These are phyloP conservation scores for Hucho hucho DNA, from an alignment of 2,113 vertebrate species.

Conservation along the genomic window DNA sequence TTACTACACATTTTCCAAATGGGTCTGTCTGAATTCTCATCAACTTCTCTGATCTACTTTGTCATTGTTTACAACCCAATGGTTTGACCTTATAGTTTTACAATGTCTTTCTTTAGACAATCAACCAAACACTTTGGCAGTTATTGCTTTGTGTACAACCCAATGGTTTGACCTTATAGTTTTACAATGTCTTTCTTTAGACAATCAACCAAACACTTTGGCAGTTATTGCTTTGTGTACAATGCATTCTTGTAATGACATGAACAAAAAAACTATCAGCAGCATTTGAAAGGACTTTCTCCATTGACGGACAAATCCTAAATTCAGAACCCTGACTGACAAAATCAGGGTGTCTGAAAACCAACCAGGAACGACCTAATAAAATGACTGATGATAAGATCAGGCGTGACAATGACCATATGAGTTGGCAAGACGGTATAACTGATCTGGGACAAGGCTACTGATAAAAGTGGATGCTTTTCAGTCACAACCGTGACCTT, in stretches of 20 bases:
- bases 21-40: neutral
- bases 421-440: too few species aligned
- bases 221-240: slow-evolving; percentile 17
- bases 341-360: neutral
- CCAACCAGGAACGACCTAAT: neutral
- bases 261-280: neutral
- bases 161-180: neutral
- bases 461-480: too few species aligned
- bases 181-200: neutral
- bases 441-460: too few species aligned
- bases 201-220: neutral
- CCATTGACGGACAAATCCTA: neutral
- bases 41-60: neutral
- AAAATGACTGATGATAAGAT: neutral
- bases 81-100: neutral
- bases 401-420: too few species aligned
- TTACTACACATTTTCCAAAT: neutral
- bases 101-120: neutral
- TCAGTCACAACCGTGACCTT: neutral
- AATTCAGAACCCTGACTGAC: neutral
- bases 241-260: slow-evolving; percentile 6
- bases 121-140: neutral
- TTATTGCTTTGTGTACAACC: slow-evolving; percentile 7
- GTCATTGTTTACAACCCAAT: neutral
- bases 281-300: neutral